A percentile compares a stretch with the other conserved stretches of the same genome.
Evolutionary conservation across 2,113 vertebrate species (phyloP).

Genomic region (Silurus meridionalis): DNA sequence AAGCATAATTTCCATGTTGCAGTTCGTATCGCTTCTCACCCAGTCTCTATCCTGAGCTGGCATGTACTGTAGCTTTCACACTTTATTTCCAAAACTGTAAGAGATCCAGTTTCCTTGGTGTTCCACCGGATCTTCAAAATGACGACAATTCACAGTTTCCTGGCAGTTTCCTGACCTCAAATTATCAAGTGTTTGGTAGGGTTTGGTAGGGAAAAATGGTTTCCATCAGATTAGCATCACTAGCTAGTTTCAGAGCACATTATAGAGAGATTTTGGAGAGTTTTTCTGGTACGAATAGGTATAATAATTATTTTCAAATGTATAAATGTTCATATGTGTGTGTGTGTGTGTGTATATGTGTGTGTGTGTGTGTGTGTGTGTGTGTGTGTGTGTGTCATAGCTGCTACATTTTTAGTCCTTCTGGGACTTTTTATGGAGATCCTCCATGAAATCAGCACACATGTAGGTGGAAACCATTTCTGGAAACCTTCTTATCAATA

Average conservation of each 20-base stretch:
- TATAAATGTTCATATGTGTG: too few relatives aligned
- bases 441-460: neutral
- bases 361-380: neutral
- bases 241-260: neutral
- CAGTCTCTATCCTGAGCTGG: constrained; percentile 58
- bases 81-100: constrained; percentile 47
- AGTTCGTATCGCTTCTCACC: constrained; percentile 54
- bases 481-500: neutral
- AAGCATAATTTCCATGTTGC: constrained; percentile 61
- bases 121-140: constrained; percentile 27
- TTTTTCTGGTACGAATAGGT: neutral
- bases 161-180: neutral
- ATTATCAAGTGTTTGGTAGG: constrained; percentile 29
- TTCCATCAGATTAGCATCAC: neutral
- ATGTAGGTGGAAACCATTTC: neutral
- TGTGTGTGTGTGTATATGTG: too few relatives aligned
- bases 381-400: neutral
- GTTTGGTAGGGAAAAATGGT: constrained; percentile 4
- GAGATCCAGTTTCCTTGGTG: constrained; percentile 20
- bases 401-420: neutral
- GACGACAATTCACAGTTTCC: constrained; percentile 25
- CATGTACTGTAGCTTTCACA: neutral
- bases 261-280: neutral
- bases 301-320: neutral
- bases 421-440: neutral